phyloP scores from a whole-genome alignment of 2,113 vertebrate species.

The Herpetotheres cachinnans region DNA sequence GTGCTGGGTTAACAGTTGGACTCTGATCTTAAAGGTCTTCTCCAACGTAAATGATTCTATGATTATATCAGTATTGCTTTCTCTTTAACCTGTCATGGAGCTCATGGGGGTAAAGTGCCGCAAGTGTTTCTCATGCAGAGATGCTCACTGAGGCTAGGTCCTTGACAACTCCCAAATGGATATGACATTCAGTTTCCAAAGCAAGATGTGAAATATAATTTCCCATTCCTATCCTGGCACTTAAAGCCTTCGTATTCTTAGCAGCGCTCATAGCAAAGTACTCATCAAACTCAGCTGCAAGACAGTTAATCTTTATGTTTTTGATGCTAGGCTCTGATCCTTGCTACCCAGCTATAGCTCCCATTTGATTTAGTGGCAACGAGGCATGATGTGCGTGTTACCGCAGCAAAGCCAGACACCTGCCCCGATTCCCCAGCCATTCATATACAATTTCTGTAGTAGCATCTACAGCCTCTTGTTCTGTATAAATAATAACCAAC shows the following conservation, averaged over 20 bases:
- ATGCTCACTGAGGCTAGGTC: neutral
- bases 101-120: neutral
- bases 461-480: neutral
- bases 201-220: neutral
- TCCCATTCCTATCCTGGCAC: neutral
- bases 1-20: too few species aligned
- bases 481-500: neutral
- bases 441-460: neutral
- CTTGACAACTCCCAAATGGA: neutral
- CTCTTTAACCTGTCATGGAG: neutral
- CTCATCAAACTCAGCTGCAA: neutral
- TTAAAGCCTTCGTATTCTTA: neutral
- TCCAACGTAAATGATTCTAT: too few species aligned
- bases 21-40: too few species aligned
- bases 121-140: neutral
- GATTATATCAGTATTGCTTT: neutral
- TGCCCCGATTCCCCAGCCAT: neutral
- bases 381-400: neutral
- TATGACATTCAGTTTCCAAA: neutral
- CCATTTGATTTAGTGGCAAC: rapidly evolving
- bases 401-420: neutral
- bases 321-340: neutral
- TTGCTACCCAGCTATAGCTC: neutral
- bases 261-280: neutral
- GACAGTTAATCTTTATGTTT: rapidly evolving